Evolutionary conservation across 2,797 vertebrate genomes (phyloP).

Genomic region (Enteromius argenteus): DNA sequence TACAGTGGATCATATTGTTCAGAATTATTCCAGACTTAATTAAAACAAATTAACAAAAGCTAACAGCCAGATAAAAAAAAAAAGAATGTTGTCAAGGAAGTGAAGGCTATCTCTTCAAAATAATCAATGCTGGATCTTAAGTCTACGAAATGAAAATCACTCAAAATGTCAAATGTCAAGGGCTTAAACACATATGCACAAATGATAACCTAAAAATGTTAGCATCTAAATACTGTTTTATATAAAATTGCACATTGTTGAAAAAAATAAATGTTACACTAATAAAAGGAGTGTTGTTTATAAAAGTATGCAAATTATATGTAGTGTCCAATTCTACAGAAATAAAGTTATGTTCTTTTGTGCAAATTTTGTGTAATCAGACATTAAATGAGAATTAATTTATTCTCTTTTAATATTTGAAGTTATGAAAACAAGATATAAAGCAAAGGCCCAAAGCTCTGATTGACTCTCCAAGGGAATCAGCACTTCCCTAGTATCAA

Average conservation of each 20-base stretch:
- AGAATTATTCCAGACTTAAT: neutral
- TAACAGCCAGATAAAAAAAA: neutral
- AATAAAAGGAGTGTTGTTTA: neutral
- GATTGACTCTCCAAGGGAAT: neutral
- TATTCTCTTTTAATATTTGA: conserved; percentile 6
- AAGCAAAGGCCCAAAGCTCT: neutral
- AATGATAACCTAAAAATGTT: neutral
- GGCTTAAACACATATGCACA: neutral
- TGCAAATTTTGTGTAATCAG: neutral
- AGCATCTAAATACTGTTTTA: neutral
- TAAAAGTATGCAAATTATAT: neutral
- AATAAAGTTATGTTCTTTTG: neutral
- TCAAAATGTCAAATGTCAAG: conserved; percentile 1
- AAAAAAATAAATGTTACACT: neutral
- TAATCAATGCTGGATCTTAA: neutral
- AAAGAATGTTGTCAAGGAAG: neutral
- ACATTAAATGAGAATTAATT: neutral
- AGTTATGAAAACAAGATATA: neutral
- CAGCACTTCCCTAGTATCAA: neutral
- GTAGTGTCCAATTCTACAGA: neutral
- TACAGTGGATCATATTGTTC: neutral
- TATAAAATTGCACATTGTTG: neutral
- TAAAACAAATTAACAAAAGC: neutral
- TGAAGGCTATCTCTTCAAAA: neutral
- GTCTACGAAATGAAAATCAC: neutral